Base-by-base conservation (phyloP, 2,797 vertebrate genomes). In the Chiloscyllium punctatum region DNA sequence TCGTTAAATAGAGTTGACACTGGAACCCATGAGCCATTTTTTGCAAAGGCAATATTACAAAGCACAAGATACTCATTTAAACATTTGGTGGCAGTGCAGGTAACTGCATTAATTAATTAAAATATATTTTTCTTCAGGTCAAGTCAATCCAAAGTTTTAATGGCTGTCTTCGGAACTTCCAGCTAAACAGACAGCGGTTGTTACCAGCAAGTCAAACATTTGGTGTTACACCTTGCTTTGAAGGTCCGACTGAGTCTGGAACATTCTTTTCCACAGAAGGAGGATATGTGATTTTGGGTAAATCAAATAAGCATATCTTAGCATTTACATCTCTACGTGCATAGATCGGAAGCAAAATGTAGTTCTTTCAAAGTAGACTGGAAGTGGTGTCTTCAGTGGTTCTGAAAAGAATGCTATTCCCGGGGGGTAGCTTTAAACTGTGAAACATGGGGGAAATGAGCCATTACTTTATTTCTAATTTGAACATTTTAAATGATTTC, bases 161-260 rank as follows among this genome's bases (percentile, higher is more conserved):
- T 13, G 99, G 99, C 95, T 99, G 99, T 96, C 96, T 99, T 96
- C 98, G 98, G 97, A 97, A 98, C 95, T 97, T 99, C 48, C 98
- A 98, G 97, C 98, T 99, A 16, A 98, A 99, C 6, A 98, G 98
- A 57, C 97, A 97, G 96, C 95, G 97, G 96, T 96, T 99, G 96
- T 96, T 98, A 91, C 97, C 98, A 4, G 97, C 97, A 51, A 97
- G 98, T 0, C 98, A 98, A 96, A 98, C 97, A 0, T 99, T 98
- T 18, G 99, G 99, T 66, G 99, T 99, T 96, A 98, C 98, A 0
- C 98, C 98, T 84, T 99, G 99, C 97, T 99, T 98, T 95, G 98
- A 99, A 97, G 98, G 98, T 27, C 98, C 97, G 4, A 98, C 97
- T 96, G 99, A 99, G 97, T 96, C 97, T 2, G 99, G 99, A 96